These are phyloP conservation scores for Drosophila grimshawi DNA, from an alignment of 1,140 invertebrate species.

Conservation along the genomic window DNA sequence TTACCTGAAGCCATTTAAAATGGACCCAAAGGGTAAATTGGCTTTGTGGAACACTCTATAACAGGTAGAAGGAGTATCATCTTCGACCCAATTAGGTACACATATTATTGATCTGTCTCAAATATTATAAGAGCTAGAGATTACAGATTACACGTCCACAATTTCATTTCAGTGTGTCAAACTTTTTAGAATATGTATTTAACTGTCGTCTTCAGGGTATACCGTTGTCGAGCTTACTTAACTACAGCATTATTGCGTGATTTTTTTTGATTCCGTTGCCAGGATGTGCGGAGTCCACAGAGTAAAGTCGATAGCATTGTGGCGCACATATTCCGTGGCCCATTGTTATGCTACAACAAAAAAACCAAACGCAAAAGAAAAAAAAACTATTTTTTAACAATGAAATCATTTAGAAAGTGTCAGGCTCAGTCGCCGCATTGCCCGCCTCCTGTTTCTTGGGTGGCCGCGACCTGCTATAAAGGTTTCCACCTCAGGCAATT, in stretches of 20 bases:
- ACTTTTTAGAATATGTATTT: background rate
- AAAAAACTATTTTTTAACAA: conserved; percentile 74
- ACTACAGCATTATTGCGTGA: background rate
- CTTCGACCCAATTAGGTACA: too few species aligned
- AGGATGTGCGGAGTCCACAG: conserved; percentile 20
- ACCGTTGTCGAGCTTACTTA: too few species aligned
- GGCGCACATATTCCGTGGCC: conserved; percentile 49
- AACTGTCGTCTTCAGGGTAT: too few species aligned
- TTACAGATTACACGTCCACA: too few species aligned
- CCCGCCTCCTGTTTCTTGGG: background rate
- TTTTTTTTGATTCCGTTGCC: conserved; percentile 24
- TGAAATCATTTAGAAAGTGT: conserved; percentile 79
- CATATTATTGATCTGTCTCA: too few species aligned
- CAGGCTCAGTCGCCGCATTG: conserved; percentile 30
- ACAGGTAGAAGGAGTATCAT: too few species aligned
- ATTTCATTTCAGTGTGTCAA: background rate
- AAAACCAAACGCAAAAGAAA: background rate
- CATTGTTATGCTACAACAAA: conserved; percentile 39
- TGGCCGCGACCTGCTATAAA: background rate
- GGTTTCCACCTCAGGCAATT: conserved; percentile 32
- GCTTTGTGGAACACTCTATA: too few species aligned
- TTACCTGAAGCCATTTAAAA: too few species aligned
- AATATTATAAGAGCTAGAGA: too few species aligned
- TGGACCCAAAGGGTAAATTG: too few species aligned
- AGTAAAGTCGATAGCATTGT: conserved; percentile 30